Percentiles rank a stretch among this genome's conserved stretches.
These are phyloP conservation scores for Loriculus beryllinus DNA, from an alignment of 2,797 vertebrate genomes.

Conservation along the genomic window DNA sequence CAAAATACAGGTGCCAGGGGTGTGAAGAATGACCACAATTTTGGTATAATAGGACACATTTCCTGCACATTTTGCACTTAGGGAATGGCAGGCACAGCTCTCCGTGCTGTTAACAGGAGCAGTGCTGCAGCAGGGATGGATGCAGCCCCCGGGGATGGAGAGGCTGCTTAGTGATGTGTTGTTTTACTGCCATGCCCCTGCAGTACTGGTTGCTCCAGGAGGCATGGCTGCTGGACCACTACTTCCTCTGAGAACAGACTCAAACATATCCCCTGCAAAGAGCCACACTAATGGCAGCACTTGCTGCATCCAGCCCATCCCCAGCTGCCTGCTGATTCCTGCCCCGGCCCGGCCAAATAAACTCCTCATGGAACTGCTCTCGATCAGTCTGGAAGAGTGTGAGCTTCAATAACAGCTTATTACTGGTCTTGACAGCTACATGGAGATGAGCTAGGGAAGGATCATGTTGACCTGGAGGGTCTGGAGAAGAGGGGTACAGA, in stretches of 20 bases:
- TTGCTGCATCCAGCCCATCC: neutral
- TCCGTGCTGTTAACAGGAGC: neutral
- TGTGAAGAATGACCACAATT: conserved; percentile 68
- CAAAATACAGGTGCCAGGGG: conserved; percentile 49
- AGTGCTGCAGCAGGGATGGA: neutral
- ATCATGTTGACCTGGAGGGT: neutral
- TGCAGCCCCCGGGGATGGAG: neutral
- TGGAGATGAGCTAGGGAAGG: neutral
- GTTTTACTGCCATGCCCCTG: neutral
- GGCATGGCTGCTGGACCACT: neutral
- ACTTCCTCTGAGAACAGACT: accelerated
- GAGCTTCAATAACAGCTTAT: neutral
- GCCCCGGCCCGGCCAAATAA: neutral
- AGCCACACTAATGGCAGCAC: accelerated
- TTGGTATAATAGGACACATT: conserved; percentile 54
- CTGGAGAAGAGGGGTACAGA: neutral
- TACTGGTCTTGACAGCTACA: neutral
- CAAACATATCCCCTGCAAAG: neutral
- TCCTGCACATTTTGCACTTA: conserved; percentile 36
- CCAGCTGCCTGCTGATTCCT: neutral
- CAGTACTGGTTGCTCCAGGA: neutral
- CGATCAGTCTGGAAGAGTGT: accelerated
- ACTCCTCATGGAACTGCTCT: neutral
- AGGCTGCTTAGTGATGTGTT: neutral
- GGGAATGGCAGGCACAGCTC: conserved; percentile 8